phyloP scores from a whole-genome alignment of 2,113 vertebrate genomes.

The Poeciliopsis prolifica region DNA sequence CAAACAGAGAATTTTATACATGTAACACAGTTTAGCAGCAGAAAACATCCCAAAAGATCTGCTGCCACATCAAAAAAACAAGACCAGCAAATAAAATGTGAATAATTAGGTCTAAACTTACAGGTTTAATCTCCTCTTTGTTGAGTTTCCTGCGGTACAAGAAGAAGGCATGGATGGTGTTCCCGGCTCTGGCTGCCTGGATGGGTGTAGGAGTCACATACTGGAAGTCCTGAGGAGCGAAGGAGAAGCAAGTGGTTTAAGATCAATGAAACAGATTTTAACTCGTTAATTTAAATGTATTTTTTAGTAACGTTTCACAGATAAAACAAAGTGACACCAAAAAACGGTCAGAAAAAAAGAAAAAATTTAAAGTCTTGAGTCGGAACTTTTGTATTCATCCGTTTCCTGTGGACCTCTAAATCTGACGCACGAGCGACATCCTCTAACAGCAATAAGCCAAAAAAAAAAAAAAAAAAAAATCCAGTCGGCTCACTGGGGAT shows the following conservation, averaged over 20 bases:
- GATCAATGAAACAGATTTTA: no score
- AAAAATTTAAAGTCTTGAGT: no score
- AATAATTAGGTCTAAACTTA: conserved; percentile 65
- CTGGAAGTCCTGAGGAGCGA: conserved; percentile 76
- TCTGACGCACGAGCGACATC: no score
- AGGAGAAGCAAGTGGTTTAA: background rate
- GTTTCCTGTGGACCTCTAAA: no score
- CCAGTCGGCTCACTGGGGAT: no score
- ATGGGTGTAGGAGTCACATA: conserved; percentile 83
- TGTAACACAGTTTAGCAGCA: background rate
- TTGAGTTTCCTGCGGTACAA: conserved; percentile 85
- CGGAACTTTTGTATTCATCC: no score
- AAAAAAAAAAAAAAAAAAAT: no score
- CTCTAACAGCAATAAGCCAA: no score
- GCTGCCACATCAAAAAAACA: conserved; percentile 33
- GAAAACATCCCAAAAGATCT: background rate
- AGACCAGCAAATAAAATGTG: conserved; percentile 7
- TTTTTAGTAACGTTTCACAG: no score
- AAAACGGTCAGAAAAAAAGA: no score
- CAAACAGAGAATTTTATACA: background rate
- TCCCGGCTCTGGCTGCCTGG: conserved; percentile 87
- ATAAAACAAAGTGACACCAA: no score
- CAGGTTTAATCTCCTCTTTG: conserved; percentile 87
- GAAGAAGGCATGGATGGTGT: conserved; percentile 83
- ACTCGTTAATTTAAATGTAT: no score